Evolutionary conservation across 2,888 invertebrate species (phyloP).

Genomic region (Dynastes grantii): DNA sequence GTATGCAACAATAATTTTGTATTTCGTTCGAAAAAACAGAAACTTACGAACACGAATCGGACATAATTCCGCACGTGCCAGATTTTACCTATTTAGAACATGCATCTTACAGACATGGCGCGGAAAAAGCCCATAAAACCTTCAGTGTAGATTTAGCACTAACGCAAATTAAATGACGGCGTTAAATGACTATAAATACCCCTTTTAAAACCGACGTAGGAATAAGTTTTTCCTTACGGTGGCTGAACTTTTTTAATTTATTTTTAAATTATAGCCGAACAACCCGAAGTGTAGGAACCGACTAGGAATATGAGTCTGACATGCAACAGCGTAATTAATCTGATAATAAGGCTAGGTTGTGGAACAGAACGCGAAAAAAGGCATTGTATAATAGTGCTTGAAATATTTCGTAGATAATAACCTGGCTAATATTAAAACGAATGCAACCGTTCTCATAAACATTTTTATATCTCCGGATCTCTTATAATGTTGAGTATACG

Average conservation of each 20-base stretch:
- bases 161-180: constrained; percentile 3
- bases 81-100: neutral
- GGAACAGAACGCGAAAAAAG: constrained; percentile 45
- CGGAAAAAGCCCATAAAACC: neutral
- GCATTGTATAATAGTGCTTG: constrained; percentile 35
- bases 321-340: constrained; percentile 62
- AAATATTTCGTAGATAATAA: constrained; percentile 43
- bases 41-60: no score
- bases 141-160: constrained; percentile 1
- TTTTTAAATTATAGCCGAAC: constrained; percentile 49
- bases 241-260: constrained; percentile 37
- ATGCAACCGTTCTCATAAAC: constrained; percentile 36
- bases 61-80: no score
- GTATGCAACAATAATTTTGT: no score
- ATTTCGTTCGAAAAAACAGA: no score
- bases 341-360: constrained; percentile 58
- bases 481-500: constrained; percentile 21
- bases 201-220: neutral
- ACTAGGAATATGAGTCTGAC: constrained; percentile 50
- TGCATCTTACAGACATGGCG: neutral
- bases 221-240: constrained; percentile 6
- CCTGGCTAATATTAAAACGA: constrained; percentile 33
- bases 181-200: constrained; percentile 11
- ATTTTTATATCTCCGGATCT: constrained; percentile 34
- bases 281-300: constrained; percentile 37